Evolutionary conservation across 2,888 invertebrate genomes (phyloP), one percentile per base, ranked within the genome.

Genomic region (Mesorhabditis belari): DNA sequence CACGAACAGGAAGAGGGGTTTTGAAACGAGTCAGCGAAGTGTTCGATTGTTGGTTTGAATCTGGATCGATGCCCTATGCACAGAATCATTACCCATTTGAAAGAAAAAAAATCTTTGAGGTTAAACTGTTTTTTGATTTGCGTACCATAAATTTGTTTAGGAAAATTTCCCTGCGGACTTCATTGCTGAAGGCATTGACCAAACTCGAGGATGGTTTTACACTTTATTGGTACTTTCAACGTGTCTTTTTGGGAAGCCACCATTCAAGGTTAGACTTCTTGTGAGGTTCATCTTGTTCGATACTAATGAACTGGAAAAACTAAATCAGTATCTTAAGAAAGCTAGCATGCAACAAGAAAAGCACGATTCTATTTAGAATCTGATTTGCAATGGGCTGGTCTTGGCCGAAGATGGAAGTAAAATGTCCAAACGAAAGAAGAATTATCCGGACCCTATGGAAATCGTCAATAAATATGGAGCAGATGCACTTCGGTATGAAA

Each of bases 21-120:
- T 83, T 99, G 28, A 87, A 86, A 66, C 87, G 98, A 59, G 88
- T 98, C 4, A 81, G 88, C 0, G 94, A 96, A 83, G 71, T 99
- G 0, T 99, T 99, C 83, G 98, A 99, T 83, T 99, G 98, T 82
- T 99, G 98, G 98, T 99, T 99, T 83, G 98, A 99, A 82, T 94
- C 94, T 0, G 96, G 98, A 4, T 92, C 93, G 23, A 98, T 98
- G 98, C 98, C 98, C 0, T 98, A 94, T 80, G 96, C 93, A 0
- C 93, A 94, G 81, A 86, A 88, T 74, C 94, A 95, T 83, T 98
- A 91, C 82, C 98, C 98, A 0, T 98, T 98, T 82, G 92, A 95
- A 82, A 89, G 69, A 49, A 61, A 58, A 24, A 63, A 65, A 29
- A 58, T 55, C 5, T 54, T 54, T 23, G 55, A 56, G 17, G 9